Evolutionary conservation across 1,140 invertebrate genomes (phyloP), one percentile per base, ranked within the genome.

Genomic region (Melipona quadrifasciata): DNA sequence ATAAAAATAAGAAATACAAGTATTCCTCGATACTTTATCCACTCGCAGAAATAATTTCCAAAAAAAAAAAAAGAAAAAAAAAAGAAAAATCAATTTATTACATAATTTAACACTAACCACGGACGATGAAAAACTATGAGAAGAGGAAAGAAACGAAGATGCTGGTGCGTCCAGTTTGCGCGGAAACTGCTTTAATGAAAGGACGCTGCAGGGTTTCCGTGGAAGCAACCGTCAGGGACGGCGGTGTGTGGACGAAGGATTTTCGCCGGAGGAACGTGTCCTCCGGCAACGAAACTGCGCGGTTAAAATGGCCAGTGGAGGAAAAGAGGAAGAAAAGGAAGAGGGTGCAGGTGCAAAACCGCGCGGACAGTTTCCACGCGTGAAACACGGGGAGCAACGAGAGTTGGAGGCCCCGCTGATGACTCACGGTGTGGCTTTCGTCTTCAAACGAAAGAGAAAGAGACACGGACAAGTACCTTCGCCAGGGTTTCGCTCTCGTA

Each of bases 401-500:
- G 16, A 85, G 57, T 68, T 57, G 19, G 17, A 39, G 57, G 31
- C 17, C 53, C 55, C 24, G 55, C 64, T 76, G 79, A 87, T 91
- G 91, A 91, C 82, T 90, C 90, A 87, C 39, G n/a, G 74, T 83
- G 83, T 87, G 82, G 74, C 67, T 82, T 85, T 61, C 87, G 79
- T 75, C 75, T 80, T 83, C 53, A 12, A 11, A 5, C 12, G 73
- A 58, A 75, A 34, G 68, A 70, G 68, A 70, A 70, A 70, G 68
- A 70, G 12, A 67, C 39, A 73, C 81, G 79, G 71, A 87, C 80
- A 85, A 84, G 82, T 88, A 89, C 90, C 88, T 88, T 88, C 84
- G 84, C 87, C 87, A 84, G 85, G 71, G 87, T 90, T 91, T 92
- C 90, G 85, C 87, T 87, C 84, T 89, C 86, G 86, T 91, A 86